Evolutionary conservation across 2,113 vertebrate genomes (phyloP), one percentile per base, ranked within the genome.

Genomic region (Xenopus laevis): DNA sequence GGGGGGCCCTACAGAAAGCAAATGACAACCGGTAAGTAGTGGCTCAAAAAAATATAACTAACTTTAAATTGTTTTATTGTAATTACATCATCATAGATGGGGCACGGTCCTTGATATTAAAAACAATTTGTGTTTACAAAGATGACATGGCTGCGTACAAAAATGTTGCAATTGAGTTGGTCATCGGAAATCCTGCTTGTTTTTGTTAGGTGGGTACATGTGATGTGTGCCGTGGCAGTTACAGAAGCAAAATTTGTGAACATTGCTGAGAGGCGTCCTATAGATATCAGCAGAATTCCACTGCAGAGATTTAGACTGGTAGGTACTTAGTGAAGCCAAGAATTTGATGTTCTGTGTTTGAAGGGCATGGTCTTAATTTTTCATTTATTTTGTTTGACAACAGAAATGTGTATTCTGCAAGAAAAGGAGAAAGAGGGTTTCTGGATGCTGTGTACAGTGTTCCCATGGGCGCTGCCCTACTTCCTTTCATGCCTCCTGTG

Each of bases 341-440:
- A 40, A 40, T 40, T 2, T 40, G 1, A 40, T 40, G 33, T 40
- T 40, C 13, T 33, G 13, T 52, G 23, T 5, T 47, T 58, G 16
- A 55, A 55, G 47, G 11, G 2, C 9, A 20, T 9, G 6, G 2
- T 40, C 10, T 67, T 46, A 67, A 67, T 18, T 4, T 9, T 3
- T 30, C 20, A 2, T 23, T 30, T 45, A 50, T 15, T 15, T 50
- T 13, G 9, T 16, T 65, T 33, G 13, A 7, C 61, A n/a, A n/a
- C 83, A 98, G 97, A 98, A 98, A 86, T 98, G 97, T 75, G 91
- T 95, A 83, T 99, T 97, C 81, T 99, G 97, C 83, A 98, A 96
- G 85, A 96, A 98, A 79, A 83, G 96, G 70, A 93, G 97, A 86
- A 99, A 98, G 91, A 95, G 95, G 88, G 86, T 90, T 0, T 91